phyloP scores from a whole-genome alignment of 2,888 invertebrate species.

The Hylaea fasciaria region DNA sequence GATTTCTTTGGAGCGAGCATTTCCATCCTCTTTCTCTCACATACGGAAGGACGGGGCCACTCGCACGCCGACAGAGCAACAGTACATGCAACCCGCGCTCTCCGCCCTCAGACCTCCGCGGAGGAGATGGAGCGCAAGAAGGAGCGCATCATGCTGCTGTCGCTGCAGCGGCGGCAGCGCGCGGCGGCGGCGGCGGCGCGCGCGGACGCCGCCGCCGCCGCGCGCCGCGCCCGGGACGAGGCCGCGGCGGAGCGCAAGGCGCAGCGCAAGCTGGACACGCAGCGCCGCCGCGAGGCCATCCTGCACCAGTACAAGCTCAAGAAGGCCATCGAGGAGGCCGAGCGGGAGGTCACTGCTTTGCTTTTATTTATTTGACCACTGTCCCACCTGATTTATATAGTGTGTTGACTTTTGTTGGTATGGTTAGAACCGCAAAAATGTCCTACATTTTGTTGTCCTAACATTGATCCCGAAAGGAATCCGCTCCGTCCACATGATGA shows the following conservation, averaged over 20 bases:
- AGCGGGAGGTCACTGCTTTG: conserved; percentile 87
- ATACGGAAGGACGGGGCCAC: too few species aligned
- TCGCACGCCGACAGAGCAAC: too few species aligned
- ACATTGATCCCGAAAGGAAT: too few species aligned
- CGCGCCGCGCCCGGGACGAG: conserved; percentile 90
- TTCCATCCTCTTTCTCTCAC: too few species aligned
- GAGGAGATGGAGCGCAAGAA: conserved; percentile 97
- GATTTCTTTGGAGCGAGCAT: too few species aligned
- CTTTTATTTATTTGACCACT: not conserved
- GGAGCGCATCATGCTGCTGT: conserved; percentile 95
- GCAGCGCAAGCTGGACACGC: conserved; percentile 92
- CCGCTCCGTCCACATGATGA: too few species aligned
- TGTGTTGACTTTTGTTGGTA: too few species aligned
- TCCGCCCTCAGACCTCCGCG: conserved; percentile 87
- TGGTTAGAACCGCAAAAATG: too few species aligned
- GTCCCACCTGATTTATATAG: too few species aligned
- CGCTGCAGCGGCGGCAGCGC: conserved; percentile 94
- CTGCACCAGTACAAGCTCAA: conserved; percentile 97
- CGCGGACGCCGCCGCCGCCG: conserved; percentile 89
- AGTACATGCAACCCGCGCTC: not conserved
- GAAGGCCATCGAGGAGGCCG: conserved; percentile 96
- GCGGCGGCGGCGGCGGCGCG: conserved; percentile 94
- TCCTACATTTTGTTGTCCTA: too few species aligned
- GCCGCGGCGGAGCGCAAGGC: conserved; percentile 90
- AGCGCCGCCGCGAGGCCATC: conserved; percentile 93